phyloP scores from a whole-genome alignment of 2,113 vertebrate genomes.

The Tachysurus fulvidraco region DNA sequence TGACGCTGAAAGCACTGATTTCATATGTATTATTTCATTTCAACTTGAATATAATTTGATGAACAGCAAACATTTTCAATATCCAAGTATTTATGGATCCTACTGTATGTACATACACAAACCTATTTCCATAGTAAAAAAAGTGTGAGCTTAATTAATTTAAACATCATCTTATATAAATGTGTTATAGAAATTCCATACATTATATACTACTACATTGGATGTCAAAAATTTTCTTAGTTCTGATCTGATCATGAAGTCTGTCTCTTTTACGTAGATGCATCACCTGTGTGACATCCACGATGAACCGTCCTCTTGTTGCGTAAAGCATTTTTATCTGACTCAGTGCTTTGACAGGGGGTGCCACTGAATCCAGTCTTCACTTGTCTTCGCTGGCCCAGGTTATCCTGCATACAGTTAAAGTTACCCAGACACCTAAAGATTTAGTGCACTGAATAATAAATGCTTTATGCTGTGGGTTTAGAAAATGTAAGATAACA shows the following conservation, averaged over 20 bases:
- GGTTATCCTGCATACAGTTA: slow-evolving; percentile 75
- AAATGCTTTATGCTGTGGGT: background rate
- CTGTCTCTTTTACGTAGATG: background rate
- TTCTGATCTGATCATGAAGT: background rate
- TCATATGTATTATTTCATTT: background rate
- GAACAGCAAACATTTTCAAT: background rate
- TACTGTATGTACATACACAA: background rate
- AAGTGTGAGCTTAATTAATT: background rate
- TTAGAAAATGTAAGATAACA: background rate
- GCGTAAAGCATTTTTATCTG: slow-evolving; percentile 72
- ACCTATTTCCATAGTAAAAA: background rate
- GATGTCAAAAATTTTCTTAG: background rate
- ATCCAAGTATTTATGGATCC: background rate
- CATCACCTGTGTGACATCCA: slow-evolving; percentile 72
- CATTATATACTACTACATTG: background rate
- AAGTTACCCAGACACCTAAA: background rate
- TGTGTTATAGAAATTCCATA: background rate
- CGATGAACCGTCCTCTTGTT: slow-evolving; percentile 74
- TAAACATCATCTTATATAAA: background rate
- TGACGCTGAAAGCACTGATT: background rate
- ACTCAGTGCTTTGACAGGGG: slow-evolving; percentile 75
- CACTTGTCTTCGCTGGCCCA: slow-evolving; percentile 78
- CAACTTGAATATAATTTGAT: background rate
- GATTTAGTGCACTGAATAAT: background rate
- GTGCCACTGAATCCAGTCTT: slow-evolving; percentile 82